Percentiles rank a stretch among this genome's conserved stretches.
phyloP scores from a whole-genome alignment of 2,113 vertebrate species.

The Noctilio leporinus region DNA sequence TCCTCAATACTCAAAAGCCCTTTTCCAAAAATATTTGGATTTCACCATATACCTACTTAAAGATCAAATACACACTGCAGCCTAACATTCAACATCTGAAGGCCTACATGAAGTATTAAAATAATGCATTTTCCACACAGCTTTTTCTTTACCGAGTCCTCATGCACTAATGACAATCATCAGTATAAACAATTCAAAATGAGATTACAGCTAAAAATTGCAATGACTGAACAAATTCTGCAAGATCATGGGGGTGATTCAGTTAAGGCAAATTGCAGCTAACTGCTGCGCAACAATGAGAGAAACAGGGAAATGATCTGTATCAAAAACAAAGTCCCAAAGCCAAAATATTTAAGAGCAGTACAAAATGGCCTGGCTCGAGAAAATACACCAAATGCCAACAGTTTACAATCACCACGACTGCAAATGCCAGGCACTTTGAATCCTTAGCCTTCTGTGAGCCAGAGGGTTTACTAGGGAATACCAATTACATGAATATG shows the following conservation, averaged over 20 bases:
- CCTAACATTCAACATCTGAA: conserved; percentile 51
- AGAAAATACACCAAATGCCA: conserved; percentile 67
- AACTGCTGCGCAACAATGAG: conserved; percentile 56
- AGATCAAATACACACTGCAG: conserved; percentile 48
- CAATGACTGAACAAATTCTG: conserved; percentile 69
- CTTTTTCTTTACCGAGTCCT: conserved; percentile 58
- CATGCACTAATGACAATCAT: conserved; percentile 68
- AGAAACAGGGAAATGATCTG: conserved; percentile 57
- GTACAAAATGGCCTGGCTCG: conserved; percentile 61
- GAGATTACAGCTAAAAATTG: conserved; percentile 66
- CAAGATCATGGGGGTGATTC: conserved; percentile 60
- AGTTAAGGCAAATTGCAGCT: conserved; percentile 74
- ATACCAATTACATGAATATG: conserved; percentile 61
- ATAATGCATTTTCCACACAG: conserved; percentile 41
- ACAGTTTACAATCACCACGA: conserved; percentile 28
- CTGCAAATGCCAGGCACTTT: conserved; percentile 65
- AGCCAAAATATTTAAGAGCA: conserved; percentile 64
- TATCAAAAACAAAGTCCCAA: conserved; percentile 62
- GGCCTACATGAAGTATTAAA: conserved; percentile 56
- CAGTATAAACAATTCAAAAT: conserved; percentile 69
- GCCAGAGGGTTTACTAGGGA: conserved; percentile 70
- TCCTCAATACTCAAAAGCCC: conserved; percentile 10
- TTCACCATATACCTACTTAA: conserved; percentile 39
- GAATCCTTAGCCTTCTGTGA: conserved; percentile 63
- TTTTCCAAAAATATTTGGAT: conserved; percentile 62